Evolutionary conservation across 2,797 vertebrate species (phyloP), one percentile per base, ranked within the genome.

Genomic region (Pantherophis alleghaniensis): DNA sequence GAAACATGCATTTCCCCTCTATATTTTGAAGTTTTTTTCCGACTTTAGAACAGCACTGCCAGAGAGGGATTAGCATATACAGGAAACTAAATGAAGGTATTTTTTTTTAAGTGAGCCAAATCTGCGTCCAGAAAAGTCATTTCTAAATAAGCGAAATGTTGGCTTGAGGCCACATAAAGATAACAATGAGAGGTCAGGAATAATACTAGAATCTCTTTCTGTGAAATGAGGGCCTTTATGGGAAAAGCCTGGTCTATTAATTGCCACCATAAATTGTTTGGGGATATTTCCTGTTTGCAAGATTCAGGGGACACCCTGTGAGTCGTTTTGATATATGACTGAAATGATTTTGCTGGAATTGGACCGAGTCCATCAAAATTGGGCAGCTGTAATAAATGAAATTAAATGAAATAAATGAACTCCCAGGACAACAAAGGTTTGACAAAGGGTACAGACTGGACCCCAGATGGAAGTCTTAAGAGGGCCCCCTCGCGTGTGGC

Each of bases 401-500:
- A 79, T 20, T 2, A 42, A 79, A 83, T 47, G 10, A 83, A 83
- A 47, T 83, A 24, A 83, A 47, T 0, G 4, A 47, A 83, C 4
- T 42, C 18, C 74, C 20, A 12, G 37, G 37, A 10, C 9, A 47
- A 12, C 47, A 47, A 83, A 83, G 37, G 20, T 10, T 47, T 83
- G 20, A 83, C 37, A 22, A 22, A 83, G 37, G 18, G 74, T 5
- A 4, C 20, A 14, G 63, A n/a, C 63, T 66, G 28, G 63, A 66
- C 12, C 28, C 63, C 63, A 42, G 18, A 1, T 79, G 18, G 37
- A 9, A 47, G 5, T 47, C 4, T 47, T 83, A 47, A 42, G 74
- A 83, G 37, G 32, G 0, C 1, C 37, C 20, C 9, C 18, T 11
- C 7, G 0, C 7, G 0, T 4, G 18, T 42, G 74, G 4, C 37